phyloP scores from a whole-genome alignment of 2,797 vertebrate genomes.

The Pantherophis vulpinus region DNA sequence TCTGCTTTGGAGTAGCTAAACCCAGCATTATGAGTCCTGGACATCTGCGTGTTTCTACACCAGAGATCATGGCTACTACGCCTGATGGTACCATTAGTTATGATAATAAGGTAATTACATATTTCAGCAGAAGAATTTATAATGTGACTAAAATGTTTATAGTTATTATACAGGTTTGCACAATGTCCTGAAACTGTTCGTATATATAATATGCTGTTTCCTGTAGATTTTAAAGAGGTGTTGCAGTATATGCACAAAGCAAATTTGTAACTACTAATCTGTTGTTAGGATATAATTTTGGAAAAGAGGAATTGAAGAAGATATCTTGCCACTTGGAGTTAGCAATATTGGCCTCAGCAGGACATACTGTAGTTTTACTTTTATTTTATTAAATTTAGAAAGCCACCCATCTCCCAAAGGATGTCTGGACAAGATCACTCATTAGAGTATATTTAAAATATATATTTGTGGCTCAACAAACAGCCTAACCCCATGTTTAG shows the following conservation, averaged over 20 bases:
- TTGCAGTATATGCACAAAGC: neutral
- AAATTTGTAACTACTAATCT: neutral
- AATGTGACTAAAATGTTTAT: slow-evolving; percentile 46
- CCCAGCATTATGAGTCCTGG: slow-evolving; percentile 99
- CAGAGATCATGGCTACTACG: slow-evolving; percentile 96
- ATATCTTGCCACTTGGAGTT: neutral
- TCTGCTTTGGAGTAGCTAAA: slow-evolving; percentile 97
- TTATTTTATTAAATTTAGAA: neutral
- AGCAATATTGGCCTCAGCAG: neutral
- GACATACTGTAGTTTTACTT: neutral
- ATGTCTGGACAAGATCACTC: neutral
- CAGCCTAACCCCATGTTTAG: neutral
- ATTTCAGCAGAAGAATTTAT: slow-evolving; percentile 41
- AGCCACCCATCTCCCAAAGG: neutral
- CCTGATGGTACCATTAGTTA: slow-evolving; percentile 94
- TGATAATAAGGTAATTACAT: slow-evolving; percentile 83
- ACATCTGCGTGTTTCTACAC: slow-evolving; percentile 92
- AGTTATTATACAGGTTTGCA: slow-evolving; percentile 26
- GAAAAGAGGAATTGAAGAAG: neutral
- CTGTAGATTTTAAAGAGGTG: neutral
- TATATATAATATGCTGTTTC: neutral
- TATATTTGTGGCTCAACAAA: neutral
- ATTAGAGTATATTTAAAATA: neutral
- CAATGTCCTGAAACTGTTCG: neutral
- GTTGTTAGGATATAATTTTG: neutral